Evolutionary conservation across 1,140 invertebrate genomes (phyloP), one percentile per base, ranked within the genome.

Genomic region (Cherax destructor): DNA sequence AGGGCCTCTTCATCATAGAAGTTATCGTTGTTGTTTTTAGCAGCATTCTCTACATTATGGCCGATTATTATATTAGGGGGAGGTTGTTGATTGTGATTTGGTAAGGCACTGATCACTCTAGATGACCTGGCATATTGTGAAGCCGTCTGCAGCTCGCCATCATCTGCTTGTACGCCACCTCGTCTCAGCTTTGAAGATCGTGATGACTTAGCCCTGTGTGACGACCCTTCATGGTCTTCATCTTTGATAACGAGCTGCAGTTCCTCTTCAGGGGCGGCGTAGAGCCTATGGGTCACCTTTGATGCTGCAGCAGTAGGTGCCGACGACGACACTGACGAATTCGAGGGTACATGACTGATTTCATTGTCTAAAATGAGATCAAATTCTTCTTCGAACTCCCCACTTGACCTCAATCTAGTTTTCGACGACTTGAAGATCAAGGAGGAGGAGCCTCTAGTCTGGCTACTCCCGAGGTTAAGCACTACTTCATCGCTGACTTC

Each of bases 61-160:
- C 65, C 76, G 41, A 87, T 49, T 49, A 78, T 78, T 47, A 77
- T 77, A 72, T 77, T 49, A 24, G 69, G 83, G 47, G 78, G n/a
- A 13, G 83, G 74, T 21, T 86, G 21, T 18, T 86, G 88, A 11
- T 21, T 83, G 41, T 59, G 24, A 81, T 84, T 89, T 16, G 11
- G 59, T 90, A 92, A 92, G 92, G 92, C 92, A 92, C 92, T 91
- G 16, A 3, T 79, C 41, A 52, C 74, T 52, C 47, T 11, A n/a
- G 47, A 21, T n/a, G 84, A 30, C 84, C 72, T 76, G 50, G 11
- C 74, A 21, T 56, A 18, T 6, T 30, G 72, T 2, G 84, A 3
- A 24, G 50, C 49, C 50, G 65, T 76, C 84, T 24, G 69, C 13
- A 41, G 4, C 47, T 72, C 78, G 10, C 21, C 83, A n/a, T 86